Conservation (phyloP, 2,113 vertebrate genomes). For the Cacatua alba region DNA sequence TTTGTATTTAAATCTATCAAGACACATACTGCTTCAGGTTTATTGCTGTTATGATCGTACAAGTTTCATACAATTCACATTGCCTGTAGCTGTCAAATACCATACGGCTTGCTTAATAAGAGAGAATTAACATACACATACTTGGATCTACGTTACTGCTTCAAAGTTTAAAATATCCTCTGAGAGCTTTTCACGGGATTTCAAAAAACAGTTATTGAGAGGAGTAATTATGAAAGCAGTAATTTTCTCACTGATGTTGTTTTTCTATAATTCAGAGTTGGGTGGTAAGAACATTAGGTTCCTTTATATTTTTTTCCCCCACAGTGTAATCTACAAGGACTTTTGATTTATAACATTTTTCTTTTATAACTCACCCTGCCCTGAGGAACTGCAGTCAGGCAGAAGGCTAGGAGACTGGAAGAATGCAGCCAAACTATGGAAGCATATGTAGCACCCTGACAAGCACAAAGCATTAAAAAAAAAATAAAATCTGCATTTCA, state of each 20-base stretch:
- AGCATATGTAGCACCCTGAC: neutral
- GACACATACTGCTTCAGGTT: constrained; percentile 22
- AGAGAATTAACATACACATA: constrained; percentile 25
- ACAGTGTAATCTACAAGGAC: neutral
- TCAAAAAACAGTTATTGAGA: constrained; percentile 18
- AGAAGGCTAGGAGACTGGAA: neutral
- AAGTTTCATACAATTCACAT: constrained; percentile 36
- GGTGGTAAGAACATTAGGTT: neutral
- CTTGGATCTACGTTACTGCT: constrained; percentile 40
- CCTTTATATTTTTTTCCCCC: neutral
- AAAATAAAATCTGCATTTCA: neutral
- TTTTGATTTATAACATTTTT: neutral
- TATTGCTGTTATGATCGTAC: constrained; percentile 43
- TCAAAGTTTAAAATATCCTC: constrained; percentile 37
- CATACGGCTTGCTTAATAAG: neutral
- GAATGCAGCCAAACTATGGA: neutral
- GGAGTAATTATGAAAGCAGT: constrained; percentile 9
- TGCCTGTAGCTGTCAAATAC: constrained; percentile 42
- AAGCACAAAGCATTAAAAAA: neutral
- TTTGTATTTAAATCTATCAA: constrained; percentile 60
- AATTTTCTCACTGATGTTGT: neutral
- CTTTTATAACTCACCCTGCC: neutral
- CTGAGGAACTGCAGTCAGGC: neutral
- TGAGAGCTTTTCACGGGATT: constrained; percentile 16
- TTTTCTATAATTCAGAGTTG: constrained; percentile 40